These are phyloP conservation scores for Meleagris gallopavo DNA, from an alignment of 2,113 vertebrate species.

Conservation along the genomic window DNA sequence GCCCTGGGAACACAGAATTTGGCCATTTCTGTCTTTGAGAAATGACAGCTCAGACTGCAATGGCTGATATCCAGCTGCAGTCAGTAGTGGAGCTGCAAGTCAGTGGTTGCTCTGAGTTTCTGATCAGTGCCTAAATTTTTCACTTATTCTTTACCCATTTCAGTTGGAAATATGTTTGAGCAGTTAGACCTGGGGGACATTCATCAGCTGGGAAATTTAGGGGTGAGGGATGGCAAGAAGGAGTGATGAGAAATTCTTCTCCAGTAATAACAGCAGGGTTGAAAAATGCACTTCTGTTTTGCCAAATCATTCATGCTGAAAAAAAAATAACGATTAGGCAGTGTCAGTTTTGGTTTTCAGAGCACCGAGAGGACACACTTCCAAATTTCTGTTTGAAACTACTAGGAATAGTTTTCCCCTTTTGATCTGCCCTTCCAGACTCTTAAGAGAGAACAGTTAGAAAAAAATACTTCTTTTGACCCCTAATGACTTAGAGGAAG, in stretches of 20 bases:
- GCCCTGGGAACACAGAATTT: background rate
- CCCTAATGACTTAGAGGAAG: constrained; percentile 1
- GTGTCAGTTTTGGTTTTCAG: background rate
- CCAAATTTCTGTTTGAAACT: background rate
- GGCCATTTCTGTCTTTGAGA: background rate
- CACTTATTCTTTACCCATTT: background rate
- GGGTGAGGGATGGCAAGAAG: background rate
- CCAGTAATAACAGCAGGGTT: background rate
- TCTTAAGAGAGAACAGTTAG: background rate
- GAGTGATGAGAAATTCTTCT: background rate
- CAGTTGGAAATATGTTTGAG: background rate
- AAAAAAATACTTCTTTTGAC: constrained; percentile 49
- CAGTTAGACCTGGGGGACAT: background rate
- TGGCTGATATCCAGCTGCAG: background rate
- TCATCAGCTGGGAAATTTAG: background rate
- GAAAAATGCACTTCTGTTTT: background rate
- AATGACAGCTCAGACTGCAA: background rate
- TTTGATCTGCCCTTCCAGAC: background rate
- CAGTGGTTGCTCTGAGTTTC: background rate
- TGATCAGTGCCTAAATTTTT: background rate
- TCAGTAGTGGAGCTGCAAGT: background rate
- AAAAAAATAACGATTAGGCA: background rate
- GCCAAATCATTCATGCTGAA: constrained; percentile 28
- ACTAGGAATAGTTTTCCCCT: background rate
- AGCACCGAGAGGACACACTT: background rate